Base-by-base conservation (phyloP, 2,888 invertebrate genomes). In the Amitus sp. region DNA sequence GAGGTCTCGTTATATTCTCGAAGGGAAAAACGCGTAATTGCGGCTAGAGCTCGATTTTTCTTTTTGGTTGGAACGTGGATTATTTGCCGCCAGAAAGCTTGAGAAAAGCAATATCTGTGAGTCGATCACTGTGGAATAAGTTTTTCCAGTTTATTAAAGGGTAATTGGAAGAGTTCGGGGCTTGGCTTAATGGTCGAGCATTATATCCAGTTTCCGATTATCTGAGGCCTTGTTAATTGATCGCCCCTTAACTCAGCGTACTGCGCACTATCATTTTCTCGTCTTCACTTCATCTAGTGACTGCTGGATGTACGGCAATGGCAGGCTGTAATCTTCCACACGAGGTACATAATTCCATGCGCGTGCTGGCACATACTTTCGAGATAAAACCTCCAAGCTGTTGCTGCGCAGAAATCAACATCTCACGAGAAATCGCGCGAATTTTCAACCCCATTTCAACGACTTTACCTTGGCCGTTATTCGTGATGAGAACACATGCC, bases 321-420 rank as follows among this genome's bases (percentile, higher is more conserved):
- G 43, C 51, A 20, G 42, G 48, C 47, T 53, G 53, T 56, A 64
- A 64, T 64, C 64, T 59, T 59, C 47, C 63, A 59, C 55, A 59
- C 59, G 55, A 48, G 50, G 55, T 37, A 52, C 54, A 33, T 59
- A 59, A 59, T 55, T 55, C 59, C 49, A 42, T 46, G 58, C 52
- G 50, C 56, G 59, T 60, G 56, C 56, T 64, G 46, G 40, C 50
- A 64, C 56, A 60, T 56, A 60, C 46, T 53, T 54, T 49, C 33
- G 56, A 57, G 57, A 53, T 40, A 28, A 45, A 34, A n/a, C 12
- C 37, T 37, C 7, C 33, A 42, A 18, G 39, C 30, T 33, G 27
- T 53, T 47, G 46, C 39, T 40, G 28, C 53, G 18, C 20, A 12
- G 37, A 3, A 37, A 37, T 37, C n/a, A n/a, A n/a, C n/a, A n/a